Evolutionary conservation across 2,113 vertebrate genomes (phyloP).

Genomic region (Neomonachus schauinslandi): DNA sequence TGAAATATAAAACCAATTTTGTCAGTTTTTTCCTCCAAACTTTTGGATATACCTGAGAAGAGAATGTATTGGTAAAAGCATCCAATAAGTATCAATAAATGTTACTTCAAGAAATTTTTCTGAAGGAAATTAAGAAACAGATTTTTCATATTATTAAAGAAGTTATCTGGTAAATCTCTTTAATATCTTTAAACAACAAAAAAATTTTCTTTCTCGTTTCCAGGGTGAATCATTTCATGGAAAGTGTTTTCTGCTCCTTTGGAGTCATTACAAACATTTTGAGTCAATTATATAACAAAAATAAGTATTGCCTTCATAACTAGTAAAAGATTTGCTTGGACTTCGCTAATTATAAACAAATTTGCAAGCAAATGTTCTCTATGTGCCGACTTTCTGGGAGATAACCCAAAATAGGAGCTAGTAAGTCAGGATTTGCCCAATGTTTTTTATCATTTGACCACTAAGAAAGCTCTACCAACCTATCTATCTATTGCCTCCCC

Average conservation of each 20-base stretch:
- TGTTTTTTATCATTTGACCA: not conserved
- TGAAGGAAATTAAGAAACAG: slow-evolving; percentile 32
- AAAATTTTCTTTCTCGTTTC: slow-evolving; percentile 10
- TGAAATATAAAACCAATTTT: slow-evolving; percentile 59
- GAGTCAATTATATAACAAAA: slow-evolving; percentile 44
- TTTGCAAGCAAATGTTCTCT: not conserved
- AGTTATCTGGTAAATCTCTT: not conserved
- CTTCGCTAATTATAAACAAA: slow-evolving; percentile 41
- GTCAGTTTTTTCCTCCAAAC: not conserved
- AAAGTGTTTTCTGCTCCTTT: slow-evolving; percentile 77
- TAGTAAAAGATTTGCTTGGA: not conserved
- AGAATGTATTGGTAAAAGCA: slow-evolving; percentile 51
- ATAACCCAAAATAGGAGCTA: slow-evolving; percentile 9
- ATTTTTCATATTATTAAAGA: slow-evolving; percentile 4
- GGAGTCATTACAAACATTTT: slow-evolving; percentile 74
- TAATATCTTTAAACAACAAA: slow-evolving; percentile 26
- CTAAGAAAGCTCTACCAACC: slow-evolving; percentile 10
- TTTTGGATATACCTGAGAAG: slow-evolving; percentile 53
- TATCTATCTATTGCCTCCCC: not conserved
- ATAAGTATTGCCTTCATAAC: not conserved
- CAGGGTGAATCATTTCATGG: slow-evolving; percentile 68
- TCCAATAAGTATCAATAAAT: slow-evolving; percentile 26
- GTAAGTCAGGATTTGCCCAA: not conserved
- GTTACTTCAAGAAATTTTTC: not conserved
- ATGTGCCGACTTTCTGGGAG: not conserved